Evolutionary conservation across 1,140 invertebrate genomes (phyloP).

Genomic region (Drosophila watanabei): DNA sequence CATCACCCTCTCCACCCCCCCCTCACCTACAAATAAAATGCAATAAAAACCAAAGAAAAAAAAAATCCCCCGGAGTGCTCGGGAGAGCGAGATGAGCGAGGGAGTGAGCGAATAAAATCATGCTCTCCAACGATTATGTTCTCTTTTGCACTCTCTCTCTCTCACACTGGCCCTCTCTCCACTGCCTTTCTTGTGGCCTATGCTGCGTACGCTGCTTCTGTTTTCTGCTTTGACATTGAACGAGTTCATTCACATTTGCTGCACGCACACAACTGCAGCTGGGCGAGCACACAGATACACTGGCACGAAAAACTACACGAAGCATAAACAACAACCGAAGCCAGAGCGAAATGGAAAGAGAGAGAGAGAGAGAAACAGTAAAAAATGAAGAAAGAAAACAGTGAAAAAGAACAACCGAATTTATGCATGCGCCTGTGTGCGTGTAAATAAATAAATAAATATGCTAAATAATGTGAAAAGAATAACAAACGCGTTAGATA

Average conservation of each 20-base stretch:
- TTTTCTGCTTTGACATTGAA: conserved; percentile 83
- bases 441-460: conserved; percentile 69
- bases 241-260: conserved; percentile 85
- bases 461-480: conserved; percentile 78
- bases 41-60: conserved; percentile 22
- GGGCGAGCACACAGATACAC: conserved; percentile 22
- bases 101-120: conserved; percentile 25
- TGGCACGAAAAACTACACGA: conserved; percentile 72
- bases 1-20: not conserved
- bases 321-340: conserved; percentile 77
- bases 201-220: conserved; percentile 70
- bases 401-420: conserved; percentile 22
- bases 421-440: conserved; percentile 22
- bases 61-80: conserved; percentile 1
- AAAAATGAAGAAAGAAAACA: conserved; percentile 3
- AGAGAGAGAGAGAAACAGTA: conserved; percentile 26
- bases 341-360: conserved; percentile 25
- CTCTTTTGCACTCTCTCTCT: conserved; percentile 25
- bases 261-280: conserved; percentile 38
- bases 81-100: conserved; percentile 25
- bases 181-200: conserved; percentile 59
- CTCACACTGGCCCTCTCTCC: conserved; percentile 15
- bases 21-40: conserved; percentile 1
- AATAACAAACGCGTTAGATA: conserved; percentile 78
- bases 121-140: conserved; percentile 45